A percentile compares a stretch with the other conserved stretches of the same genome.
These are phyloP conservation scores for Lacanobia oleracea DNA, from an alignment of 2,888 invertebrate genomes.

Conservation along the genomic window DNA sequence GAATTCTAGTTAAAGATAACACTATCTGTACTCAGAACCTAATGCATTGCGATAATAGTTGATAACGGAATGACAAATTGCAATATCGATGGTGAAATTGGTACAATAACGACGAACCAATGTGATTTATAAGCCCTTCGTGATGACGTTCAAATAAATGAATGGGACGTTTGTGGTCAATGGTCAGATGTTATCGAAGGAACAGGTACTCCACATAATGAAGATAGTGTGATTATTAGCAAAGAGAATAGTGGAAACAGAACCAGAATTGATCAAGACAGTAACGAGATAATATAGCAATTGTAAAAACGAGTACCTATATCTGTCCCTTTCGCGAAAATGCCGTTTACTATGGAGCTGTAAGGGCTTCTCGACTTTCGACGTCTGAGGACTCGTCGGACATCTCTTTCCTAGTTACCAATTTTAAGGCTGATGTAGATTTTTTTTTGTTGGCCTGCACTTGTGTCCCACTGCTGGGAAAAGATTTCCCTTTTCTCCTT, in stretches of 20 bases:
- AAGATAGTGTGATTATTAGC: background rate
- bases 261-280: too few species aligned
- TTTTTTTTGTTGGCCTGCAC: too few species aligned
- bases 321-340: too few species aligned
- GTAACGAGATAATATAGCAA: too few species aligned
- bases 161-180: background rate
- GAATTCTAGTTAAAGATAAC: slow-evolving; percentile 82
- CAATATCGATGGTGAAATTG: slow-evolving; percentile 77
- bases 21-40: slow-evolving; percentile 84
- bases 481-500: too few species aligned
- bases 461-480: too few species aligned
- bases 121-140: slow-evolving; percentile 54
- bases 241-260: background rate
- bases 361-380: too few species aligned
- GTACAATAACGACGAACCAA: slow-evolving; percentile 59
- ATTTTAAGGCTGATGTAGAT: too few species aligned
- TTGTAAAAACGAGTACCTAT: too few species aligned
- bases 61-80: slow-evolving; percentile 87
- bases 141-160: slow-evolving; percentile 46
- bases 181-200: slow-evolving; percentile 6
- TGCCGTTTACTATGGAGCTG: too few species aligned
- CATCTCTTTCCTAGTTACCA: too few species aligned
- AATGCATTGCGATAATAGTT: slow-evolving; percentile 82
- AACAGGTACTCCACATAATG: background rate
- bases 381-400: too few species aligned